Conservation (phyloP, 2,797 vertebrate genomes). For the Carcharodon carcharias region DNA sequence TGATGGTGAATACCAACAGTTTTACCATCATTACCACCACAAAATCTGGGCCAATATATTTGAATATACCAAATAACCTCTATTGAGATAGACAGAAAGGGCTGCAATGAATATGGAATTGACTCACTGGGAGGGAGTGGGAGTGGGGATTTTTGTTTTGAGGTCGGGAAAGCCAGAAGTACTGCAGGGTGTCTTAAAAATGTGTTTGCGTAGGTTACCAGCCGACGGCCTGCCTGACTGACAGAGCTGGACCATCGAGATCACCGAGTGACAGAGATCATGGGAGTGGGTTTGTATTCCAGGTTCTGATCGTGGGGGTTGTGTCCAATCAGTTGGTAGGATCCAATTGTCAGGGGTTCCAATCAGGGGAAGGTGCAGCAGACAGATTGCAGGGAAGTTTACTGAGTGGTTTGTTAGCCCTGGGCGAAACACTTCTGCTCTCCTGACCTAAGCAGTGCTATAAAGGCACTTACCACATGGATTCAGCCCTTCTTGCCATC, state of each 20-base stretch:
- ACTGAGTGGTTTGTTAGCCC: neutral
- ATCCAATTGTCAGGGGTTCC: neutral
- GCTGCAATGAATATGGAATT: neutral
- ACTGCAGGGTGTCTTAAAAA: neutral
- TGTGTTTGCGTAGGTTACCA: neutral
- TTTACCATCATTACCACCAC: neutral
- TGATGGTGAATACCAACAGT: too few relatives aligned
- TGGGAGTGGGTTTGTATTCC: neutral
- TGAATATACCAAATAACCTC: neutral
- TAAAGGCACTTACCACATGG: neutral
- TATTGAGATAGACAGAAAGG: too few relatives aligned
- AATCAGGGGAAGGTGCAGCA: neutral
- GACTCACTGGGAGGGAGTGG: neutral
- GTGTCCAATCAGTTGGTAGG: neutral
- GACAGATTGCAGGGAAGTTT: neutral
- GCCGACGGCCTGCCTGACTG: neutral
- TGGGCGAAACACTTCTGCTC: neutral
- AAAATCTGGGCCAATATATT: neutral
- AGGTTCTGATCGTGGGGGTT: neutral
- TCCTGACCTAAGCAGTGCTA: neutral
- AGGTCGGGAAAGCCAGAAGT: neutral
- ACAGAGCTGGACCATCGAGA: too few relatives aligned
- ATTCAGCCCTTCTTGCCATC: neutral
- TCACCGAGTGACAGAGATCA: neutral
- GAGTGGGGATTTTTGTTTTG: neutral